Percentiles rank a stretch among this genome's conserved stretches.
phyloP scores from a whole-genome alignment of 2,113 vertebrate genomes.

The Synodontis membranacea region DNA sequence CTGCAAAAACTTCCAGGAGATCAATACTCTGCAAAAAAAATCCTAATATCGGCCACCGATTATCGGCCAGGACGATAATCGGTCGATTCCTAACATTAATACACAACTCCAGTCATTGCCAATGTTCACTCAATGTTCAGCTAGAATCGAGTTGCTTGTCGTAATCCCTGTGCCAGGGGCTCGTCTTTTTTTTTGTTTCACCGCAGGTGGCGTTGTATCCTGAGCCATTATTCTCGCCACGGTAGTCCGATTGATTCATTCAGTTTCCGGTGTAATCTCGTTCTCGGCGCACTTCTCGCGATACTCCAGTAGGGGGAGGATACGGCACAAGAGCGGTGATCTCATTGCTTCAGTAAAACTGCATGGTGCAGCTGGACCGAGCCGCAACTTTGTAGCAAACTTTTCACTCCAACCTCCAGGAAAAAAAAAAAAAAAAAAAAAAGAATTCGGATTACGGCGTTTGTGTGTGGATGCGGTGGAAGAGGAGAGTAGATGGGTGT shows the following conservation, averaged over 20 bases:
- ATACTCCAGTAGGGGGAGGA: constrained; percentile 29
- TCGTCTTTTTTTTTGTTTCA: not conserved
- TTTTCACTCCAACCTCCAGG: not conserved
- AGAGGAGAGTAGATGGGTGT: not conserved
- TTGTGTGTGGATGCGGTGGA: not conserved
- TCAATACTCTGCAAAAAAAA: too few species aligned
- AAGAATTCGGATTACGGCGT: not conserved
- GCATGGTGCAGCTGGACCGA: constrained; percentile 29
- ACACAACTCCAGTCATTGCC: too few species aligned
- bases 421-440: too few species aligned
- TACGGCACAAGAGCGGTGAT: constrained; percentile 21
- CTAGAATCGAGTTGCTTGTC: not conserved
- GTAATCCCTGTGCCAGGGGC: not conserved
- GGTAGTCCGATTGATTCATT: not conserved
- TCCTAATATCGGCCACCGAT: too few species aligned
- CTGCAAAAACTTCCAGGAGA: too few species aligned
- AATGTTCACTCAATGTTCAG: too few species aligned
- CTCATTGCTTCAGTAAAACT: constrained; percentile 33
- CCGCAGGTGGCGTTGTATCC: not conserved
- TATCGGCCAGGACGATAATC: too few species aligned
- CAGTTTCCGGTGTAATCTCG: not conserved
- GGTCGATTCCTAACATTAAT: too few species aligned
- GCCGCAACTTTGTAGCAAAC: constrained; percentile 35
- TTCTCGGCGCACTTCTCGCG: constrained; percentile 36
- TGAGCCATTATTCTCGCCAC: not conserved